A percentile compares a stretch with the other conserved stretches of the same genome.
phyloP scores from a whole-genome alignment of 1,140 invertebrate genomes.

The Pseudomyrmex gracilis region DNA sequence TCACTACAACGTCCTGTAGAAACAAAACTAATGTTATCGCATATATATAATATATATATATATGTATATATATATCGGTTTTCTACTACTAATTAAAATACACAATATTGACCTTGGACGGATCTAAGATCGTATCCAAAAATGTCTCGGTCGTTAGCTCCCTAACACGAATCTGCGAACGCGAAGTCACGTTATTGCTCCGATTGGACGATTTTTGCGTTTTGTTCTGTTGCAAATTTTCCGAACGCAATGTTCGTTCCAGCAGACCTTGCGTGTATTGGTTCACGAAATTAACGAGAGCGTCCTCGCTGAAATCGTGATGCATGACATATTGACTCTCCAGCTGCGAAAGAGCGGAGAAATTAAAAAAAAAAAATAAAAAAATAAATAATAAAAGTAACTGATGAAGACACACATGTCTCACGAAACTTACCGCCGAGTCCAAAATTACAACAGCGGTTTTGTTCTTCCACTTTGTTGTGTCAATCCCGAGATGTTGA shows the following conservation, averaged over 20 bases:
- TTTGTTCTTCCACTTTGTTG: slow-evolving; percentile 87
- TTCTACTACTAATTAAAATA: slow-evolving; percentile 5
- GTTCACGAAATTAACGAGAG: slow-evolving; percentile 88
- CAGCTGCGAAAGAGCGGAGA: slow-evolving; percentile 83
- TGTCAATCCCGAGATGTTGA: slow-evolving; percentile 89
- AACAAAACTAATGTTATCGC: slow-evolving; percentile 27
- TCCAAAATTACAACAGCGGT: slow-evolving; percentile 91
- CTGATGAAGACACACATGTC: not conserved
- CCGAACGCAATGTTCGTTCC: slow-evolving; percentile 85
- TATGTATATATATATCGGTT: not conserved
- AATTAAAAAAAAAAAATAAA: not conserved
- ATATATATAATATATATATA: slow-evolving; percentile 17
- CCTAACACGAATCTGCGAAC: slow-evolving; percentile 83
- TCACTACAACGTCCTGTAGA: slow-evolving; percentile 89
- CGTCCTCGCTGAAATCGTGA: slow-evolving; percentile 86
- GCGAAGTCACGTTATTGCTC: slow-evolving; percentile 60
- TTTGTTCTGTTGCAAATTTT: slow-evolving; percentile 72
- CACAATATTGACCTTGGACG: slow-evolving; percentile 72
- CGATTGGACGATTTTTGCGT: slow-evolving; percentile 71
- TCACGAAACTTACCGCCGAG: slow-evolving; percentile 87
- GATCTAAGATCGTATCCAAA: slow-evolving; percentile 83
- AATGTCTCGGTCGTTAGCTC: slow-evolving; percentile 87
- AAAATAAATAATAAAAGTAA: not conserved
- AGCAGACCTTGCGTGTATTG: slow-evolving; percentile 88
- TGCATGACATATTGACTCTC: slow-evolving; percentile 89